Percentiles rank a stretch among this genome's conserved stretches.
Evolutionary conservation across 2,113 vertebrate genomes (phyloP).

Genomic region (Sorex fumeus): DNA sequence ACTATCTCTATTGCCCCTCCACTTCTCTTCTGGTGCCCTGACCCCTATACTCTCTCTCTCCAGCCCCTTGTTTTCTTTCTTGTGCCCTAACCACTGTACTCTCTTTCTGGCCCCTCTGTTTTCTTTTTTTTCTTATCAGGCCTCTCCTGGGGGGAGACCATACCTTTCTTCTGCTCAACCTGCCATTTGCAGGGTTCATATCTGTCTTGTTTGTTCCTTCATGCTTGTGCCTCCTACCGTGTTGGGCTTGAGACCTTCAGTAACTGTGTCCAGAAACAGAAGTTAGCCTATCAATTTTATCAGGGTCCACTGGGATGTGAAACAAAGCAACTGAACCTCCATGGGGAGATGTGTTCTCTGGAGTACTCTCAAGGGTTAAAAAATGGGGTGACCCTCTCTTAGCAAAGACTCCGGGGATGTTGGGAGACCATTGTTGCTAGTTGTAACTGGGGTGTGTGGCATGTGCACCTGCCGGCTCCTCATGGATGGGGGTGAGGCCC

Average conservation of each 20-base stretch:
- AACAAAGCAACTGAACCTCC: not conserved
- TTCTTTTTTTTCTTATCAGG: not conserved
- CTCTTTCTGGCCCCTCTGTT: no score
- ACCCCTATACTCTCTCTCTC: no score
- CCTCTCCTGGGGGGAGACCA: not conserved
- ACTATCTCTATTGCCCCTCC: no score
- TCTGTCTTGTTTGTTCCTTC: not conserved
- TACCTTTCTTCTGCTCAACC: not conserved
- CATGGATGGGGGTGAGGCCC: not conserved
- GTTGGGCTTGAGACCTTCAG: not conserved
- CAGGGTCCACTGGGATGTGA: not conserved
- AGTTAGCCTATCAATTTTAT: constrained; percentile 12
- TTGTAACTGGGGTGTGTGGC: not conserved
- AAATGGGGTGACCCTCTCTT: not conserved
- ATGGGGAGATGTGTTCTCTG: not conserved
- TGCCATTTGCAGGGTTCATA: not conserved
- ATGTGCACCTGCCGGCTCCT: not conserved
- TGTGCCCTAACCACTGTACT: no score
- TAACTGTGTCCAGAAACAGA: not conserved
- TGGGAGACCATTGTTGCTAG: not conserved
- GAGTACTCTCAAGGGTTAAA: not conserved
- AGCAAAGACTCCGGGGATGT: not conserved
- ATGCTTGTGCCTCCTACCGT: not conserved
- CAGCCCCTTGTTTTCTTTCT: no score
- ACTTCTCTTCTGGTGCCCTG: no score